A percentile compares a stretch with the other conserved stretches of the same genome.
Evolutionary conservation across 64 coral and sea anemone genomes (phyloP).

Genomic region (Stichodactyla mertensii): DNA sequence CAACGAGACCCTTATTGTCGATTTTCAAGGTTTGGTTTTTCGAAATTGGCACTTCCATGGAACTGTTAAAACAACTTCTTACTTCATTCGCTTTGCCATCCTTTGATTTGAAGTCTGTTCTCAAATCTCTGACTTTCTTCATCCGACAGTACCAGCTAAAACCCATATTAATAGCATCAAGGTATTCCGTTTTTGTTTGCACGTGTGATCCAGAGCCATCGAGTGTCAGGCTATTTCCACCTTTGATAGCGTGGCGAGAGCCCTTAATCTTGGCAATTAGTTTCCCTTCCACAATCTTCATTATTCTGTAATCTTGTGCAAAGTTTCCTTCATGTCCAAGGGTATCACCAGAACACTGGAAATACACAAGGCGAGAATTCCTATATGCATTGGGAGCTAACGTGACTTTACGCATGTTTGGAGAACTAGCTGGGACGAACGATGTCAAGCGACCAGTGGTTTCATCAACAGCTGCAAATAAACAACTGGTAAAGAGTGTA

Average conservation of each 20-base stretch:
- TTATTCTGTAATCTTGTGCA: not conserved
- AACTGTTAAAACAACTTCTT: not conserved
- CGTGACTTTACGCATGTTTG: not conserved
- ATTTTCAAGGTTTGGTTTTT: not conserved
- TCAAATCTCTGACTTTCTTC: not conserved
- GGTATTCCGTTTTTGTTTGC: not conserved
- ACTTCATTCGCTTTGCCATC: not conserved
- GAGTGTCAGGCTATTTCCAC: not conserved
- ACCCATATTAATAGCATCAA: not conserved
- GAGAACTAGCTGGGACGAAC: not conserved
- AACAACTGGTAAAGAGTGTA: not conserved
- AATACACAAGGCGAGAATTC: not conserved
- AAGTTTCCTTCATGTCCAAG: not conserved
- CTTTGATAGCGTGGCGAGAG: not conserved
- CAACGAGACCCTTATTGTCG: not conserved
- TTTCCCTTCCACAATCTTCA: not conserved
- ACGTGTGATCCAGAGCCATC: slow-evolving; percentile 1
- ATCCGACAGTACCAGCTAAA: not conserved
- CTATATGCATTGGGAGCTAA: not conserved
- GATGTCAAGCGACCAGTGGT: not conserved
- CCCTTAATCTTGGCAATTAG: not conserved
- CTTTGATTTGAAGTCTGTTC: not conserved
- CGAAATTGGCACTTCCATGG: not conserved
- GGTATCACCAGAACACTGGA: not conserved
- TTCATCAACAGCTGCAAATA: not conserved